Evolutionary conservation across 2,113 vertebrate species (phyloP), one percentile per base, ranked within the genome.

Genomic region (Cynoglossus semilaevis): DNA sequence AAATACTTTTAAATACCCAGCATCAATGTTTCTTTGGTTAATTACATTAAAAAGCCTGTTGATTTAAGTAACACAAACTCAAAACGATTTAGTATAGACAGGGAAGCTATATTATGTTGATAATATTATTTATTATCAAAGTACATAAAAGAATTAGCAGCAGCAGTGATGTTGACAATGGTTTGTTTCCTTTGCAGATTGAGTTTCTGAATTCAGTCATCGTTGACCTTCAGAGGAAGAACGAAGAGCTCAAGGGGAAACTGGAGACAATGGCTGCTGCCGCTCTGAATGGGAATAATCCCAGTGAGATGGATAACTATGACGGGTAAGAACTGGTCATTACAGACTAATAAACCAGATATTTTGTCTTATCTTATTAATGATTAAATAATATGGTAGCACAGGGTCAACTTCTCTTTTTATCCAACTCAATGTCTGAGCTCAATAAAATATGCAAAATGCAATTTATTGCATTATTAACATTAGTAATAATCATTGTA

Each of bases 181-280:
- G 8, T 38, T 38, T 38, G 2, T 64, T n/a, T 63, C 14, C 34
- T 46, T 64, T 37, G 14, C 34, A 99, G 97, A 94, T 98, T 62
- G 93, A 97, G 55, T 99, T 99, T 91, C 90, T 99, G 55, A 99
- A 99, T 63, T 96, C 96, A 0, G 96, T 98, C 65, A 99, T 99
- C 15, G 91, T 97, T 61, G 97, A 98, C 74, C 94, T 98, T 45
- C 95, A 98, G 56, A 91, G 82, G 71, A 98, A 94, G 63, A 98
- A 97, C 0, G 87, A 92, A 49, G 95, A 98, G 22, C 67, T 95
- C 37, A 95, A 95, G 80, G 83, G 86, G 55, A 95, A 98, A 71
- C 76, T 99, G 76, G 93, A 96, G 76, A 93, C 90, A 82, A 93
- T 99, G 94, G 93, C 94, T 0, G 94, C 95, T 63, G 93, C 95